These are phyloP conservation scores for Colinus virginianus DNA, from an alignment of 2,113 vertebrate genomes.

Conservation along the genomic window DNA sequence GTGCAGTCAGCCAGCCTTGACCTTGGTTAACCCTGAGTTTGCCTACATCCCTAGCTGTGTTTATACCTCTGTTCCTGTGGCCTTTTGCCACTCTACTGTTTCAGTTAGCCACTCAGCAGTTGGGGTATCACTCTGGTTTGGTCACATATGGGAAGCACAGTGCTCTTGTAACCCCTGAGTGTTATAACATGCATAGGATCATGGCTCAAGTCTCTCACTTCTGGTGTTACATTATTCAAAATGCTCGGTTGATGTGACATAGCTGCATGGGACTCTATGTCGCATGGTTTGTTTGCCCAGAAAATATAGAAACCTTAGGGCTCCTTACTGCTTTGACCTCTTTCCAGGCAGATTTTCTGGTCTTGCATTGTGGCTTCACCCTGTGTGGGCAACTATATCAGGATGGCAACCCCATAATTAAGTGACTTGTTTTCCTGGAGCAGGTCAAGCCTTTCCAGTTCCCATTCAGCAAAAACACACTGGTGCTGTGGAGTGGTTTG, in stretches of 20 bases:
- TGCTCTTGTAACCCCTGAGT: rapidly evolving
- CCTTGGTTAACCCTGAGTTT: not conserved
- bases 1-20: not conserved
- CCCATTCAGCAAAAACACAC: not conserved
- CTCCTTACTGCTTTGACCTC: not conserved
- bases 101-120: not conserved
- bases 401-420: not conserved
- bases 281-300: not conserved
- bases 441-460: not conserved
- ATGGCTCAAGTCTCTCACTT: not conserved
- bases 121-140: rapidly evolving
- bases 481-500: not conserved
- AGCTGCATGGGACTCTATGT: not conserved
- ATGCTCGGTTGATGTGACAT: rapidly evolving
- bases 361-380: slow-evolving; percentile 5
- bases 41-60: not conserved
- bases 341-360: slow-evolving; percentile 24
- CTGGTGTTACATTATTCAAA: not conserved
- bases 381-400: not conserved
- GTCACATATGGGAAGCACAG: rapidly evolving
- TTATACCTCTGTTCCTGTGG: not conserved
- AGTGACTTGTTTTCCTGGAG: not conserved
- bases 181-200: not conserved
- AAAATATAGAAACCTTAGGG: not conserved
- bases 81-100: not conserved